Conservation (phyloP, 2,113 vertebrate species). For the Ailuropoda melanoleuca region DNA sequence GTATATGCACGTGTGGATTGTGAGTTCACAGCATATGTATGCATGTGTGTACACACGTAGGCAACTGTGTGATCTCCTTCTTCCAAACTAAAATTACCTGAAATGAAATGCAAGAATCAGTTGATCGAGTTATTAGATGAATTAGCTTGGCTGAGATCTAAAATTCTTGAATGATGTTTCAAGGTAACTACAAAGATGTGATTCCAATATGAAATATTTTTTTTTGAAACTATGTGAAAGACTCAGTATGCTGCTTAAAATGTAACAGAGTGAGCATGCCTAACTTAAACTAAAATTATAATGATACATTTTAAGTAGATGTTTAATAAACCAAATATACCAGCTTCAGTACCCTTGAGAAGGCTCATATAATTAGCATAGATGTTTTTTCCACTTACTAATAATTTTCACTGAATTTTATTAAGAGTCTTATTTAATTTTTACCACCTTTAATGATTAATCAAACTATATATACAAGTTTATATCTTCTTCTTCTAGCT, state of each 20-base stretch:
- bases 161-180: background rate
- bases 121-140: background rate
- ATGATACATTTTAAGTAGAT: background rate
- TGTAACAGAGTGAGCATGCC: background rate
- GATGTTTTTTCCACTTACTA: background rate
- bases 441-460: background rate
- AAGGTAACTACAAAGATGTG: background rate
- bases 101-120: background rate
- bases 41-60: background rate
- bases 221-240: conserved; percentile 7
- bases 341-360: background rate
- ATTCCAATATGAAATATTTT: background rate
- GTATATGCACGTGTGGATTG: background rate
- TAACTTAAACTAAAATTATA: conserved; percentile 12
- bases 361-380: background rate
- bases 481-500: conserved; percentile 15
- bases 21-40: background rate
- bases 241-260: background rate
- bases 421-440: background rate
- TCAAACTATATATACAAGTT: background rate
- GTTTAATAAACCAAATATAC: conserved; percentile 26
- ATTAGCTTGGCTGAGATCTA: background rate
- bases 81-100: background rate
- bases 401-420: conserved; percentile 18
- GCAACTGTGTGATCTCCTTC: background rate